Evolutionary conservation across 2,888 invertebrate genomes (phyloP).

Genomic region (Copidosoma aretas): DNA sequence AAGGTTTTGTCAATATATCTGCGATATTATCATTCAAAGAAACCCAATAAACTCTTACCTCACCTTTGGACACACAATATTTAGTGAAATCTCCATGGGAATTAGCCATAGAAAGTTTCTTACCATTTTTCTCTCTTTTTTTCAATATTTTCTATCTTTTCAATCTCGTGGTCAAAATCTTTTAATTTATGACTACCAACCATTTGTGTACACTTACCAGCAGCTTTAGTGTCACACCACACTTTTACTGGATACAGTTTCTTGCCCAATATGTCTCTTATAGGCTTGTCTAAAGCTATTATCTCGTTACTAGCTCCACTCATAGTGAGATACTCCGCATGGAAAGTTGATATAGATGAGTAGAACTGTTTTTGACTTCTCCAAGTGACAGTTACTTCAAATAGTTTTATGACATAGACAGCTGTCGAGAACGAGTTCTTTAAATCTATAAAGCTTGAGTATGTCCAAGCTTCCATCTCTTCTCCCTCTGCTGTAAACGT

Average conservation of each 20-base stretch:
- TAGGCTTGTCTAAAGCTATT: not conserved
- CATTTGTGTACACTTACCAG: too few species aligned
- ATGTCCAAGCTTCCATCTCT: slow-evolving; percentile 41
- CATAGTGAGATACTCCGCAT: not conserved
- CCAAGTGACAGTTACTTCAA: slow-evolving; percentile 27
- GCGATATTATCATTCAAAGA: not conserved
- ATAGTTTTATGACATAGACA: slow-evolving; percentile 37
- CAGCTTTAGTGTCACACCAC: too few species aligned
- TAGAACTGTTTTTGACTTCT: slow-evolving; percentile 14
- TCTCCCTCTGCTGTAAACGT: slow-evolving; percentile 12
- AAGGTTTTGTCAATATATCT: not conserved
- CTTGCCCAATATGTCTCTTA: not conserved
- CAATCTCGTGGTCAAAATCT: too few species aligned
- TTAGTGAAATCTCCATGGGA: slow-evolving; percentile 13
- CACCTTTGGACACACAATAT: not conserved
- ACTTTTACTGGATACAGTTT: not conserved
- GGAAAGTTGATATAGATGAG: not conserved
- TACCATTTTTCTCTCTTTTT: slow-evolving; percentile 1
- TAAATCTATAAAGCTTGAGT: slow-evolving; percentile 44
- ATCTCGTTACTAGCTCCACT: not conserved
- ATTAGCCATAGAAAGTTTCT: slow-evolving; percentile 34
- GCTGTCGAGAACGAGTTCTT: slow-evolving; percentile 39
- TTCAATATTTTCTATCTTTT: not conserved
- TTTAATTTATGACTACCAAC: too few species aligned
- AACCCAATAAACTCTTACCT: not conserved